Percentiles rank a stretch among this genome's conserved stretches.
phyloP scores from a whole-genome alignment of 1,140 invertebrate genomes.

The Amphibalanus amphitrite region DNA sequence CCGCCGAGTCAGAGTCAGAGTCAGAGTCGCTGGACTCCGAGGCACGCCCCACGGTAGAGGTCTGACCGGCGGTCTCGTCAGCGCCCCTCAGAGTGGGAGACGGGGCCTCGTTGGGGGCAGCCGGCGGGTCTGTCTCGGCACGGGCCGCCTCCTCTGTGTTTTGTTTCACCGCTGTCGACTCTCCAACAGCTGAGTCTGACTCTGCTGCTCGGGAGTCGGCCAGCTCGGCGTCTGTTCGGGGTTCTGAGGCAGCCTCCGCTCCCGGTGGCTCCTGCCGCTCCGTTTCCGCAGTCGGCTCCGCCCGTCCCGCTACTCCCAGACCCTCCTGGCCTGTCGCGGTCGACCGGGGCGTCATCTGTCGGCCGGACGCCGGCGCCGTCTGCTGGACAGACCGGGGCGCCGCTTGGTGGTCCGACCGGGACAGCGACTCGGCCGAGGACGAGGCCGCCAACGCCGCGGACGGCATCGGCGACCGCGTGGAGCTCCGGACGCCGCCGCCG shows the following conservation, averaged over 20 bases:
- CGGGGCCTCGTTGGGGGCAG: too few relatives aligned
- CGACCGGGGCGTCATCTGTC: neutral
- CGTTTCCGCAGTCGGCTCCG: too few relatives aligned
- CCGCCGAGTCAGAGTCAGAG: too few relatives aligned
- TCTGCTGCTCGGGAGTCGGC: neutral
- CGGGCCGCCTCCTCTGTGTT: too few relatives aligned
- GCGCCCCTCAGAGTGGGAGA: too few relatives aligned
- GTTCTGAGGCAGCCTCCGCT: neutral
- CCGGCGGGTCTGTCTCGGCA: too few relatives aligned
- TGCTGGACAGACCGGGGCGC: neutral
- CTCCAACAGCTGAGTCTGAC: neutral
- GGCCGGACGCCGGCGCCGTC: too few relatives aligned
- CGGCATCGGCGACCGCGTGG: too few relatives aligned
- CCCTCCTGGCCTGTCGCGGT: too few relatives aligned
- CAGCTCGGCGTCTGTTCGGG: neutral
- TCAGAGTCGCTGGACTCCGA: neutral
- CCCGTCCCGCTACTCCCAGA: too few relatives aligned
- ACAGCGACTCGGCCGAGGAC: neutral
- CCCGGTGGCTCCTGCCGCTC: too few relatives aligned
- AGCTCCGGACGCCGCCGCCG: neutral
- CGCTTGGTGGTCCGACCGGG: neutral
- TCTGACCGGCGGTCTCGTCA: neutral
- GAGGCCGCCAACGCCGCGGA: neutral
- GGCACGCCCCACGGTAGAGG: neutral
- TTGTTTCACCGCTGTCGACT: too few relatives aligned